Evolutionary conservation across 2,888 invertebrate genomes (phyloP), one percentile per base, ranked within the genome.

Genomic region (Taphrorychus bicolor): DNA sequence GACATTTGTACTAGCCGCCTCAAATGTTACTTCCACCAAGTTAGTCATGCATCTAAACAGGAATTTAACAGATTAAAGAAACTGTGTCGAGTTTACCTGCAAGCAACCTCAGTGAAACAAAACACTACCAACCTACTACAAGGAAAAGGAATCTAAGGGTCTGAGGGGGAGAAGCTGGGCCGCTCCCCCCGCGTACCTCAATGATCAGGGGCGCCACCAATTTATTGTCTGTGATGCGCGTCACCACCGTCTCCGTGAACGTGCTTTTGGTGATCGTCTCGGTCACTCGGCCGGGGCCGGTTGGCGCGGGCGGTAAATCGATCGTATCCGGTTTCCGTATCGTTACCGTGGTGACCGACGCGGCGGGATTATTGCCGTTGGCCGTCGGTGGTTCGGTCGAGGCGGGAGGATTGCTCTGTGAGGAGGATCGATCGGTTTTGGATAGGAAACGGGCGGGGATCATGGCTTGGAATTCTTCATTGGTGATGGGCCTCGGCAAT

Each of bases 251-350:
- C 87, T 96, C 95, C 80, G 95, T 95, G 87, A 95, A 92, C 76
- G 95, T 95, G 81, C 95, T 94, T 89, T 95, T 95, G 83, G 95
- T 96, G 87, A 96, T 93, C 83, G 93, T 94, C 87, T 96, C 96
- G 76, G 95, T 95, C 85, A 95, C 92, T 83, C 89, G 88, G 82
- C 95, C 95, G 81, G 92, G 88, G 76, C 90, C 87, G 72, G 91
- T 91, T 73, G 93, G 94, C 76, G 94, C 88, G 79, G 95, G 93
- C 76, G 89, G 87, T 14, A 70, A 49, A 51, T 66, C 65, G 75
- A 86, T 83, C 70, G 86, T 83, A 74, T 85, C 84, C 64, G 87
- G 86, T 82, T 92, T 90, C 85, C 92, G 91, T 81, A 95, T 93
- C 73, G 94, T 94, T 77, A 95, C 93, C 70, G 93, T 92, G 75